Percentiles rank a stretch among this genome's conserved stretches.
These are phyloP conservation scores for Drosophila orena DNA, from an alignment of 1,140 invertebrate species.

Conservation along the genomic window DNA sequence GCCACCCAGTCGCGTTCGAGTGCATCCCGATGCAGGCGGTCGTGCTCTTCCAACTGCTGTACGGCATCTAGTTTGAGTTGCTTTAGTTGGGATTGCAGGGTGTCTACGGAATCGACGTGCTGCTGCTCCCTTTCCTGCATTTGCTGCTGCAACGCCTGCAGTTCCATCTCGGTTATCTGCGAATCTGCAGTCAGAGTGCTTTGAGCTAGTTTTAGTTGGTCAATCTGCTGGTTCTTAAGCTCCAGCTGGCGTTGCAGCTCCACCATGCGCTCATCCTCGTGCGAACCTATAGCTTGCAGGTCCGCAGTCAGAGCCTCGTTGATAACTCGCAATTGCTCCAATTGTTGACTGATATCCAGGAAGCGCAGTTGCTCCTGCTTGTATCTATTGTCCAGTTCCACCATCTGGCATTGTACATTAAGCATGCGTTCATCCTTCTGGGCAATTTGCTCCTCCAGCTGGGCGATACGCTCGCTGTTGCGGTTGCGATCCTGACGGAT, in stretches of 20 bases:
- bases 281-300: constrained; percentile 61
- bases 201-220: constrained; percentile 68
- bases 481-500: constrained; percentile 56
- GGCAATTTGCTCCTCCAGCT: constrained; percentile 85
- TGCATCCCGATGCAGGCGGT: constrained; percentile 52
- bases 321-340: constrained; percentile 56
- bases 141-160: constrained; percentile 71
- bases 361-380: constrained; percentile 85
- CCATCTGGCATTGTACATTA: constrained; percentile 82
- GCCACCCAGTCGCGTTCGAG: constrained; percentile 68
- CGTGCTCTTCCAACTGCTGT: constrained; percentile 47
- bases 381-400: constrained; percentile 80
- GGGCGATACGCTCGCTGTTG: constrained; percentile 85
- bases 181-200: constrained; percentile 77
- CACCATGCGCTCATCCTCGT: constrained; percentile 53
- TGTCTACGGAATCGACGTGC: constrained; percentile 54
- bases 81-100: constrained; percentile 63
- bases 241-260: constrained; percentile 51
- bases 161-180: constrained; percentile 80
- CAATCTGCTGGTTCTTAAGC: constrained; percentile 51
- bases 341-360: constrained; percentile 70
- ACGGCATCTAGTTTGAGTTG: constrained; percentile 61
- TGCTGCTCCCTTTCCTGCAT: constrained; percentile 67
- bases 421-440: constrained; percentile 85
- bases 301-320: constrained; percentile 80